Evolutionary conservation across 2,888 invertebrate genomes (phyloP).

Genomic region (Latrodectus hesperus): DNA sequence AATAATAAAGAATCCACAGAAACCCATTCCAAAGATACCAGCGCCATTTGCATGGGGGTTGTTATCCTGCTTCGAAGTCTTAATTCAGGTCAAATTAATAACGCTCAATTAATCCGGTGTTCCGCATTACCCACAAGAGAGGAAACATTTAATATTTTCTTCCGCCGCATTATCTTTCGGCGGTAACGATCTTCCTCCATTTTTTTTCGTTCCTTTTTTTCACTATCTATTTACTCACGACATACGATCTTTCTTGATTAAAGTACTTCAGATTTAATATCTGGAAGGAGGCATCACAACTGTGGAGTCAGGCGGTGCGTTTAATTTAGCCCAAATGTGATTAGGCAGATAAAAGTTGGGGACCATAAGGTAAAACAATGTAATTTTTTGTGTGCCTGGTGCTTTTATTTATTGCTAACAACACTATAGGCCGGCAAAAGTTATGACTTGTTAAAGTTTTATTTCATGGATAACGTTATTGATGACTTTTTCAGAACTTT

Average conservation of each 20-base stretch:
- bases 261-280: constrained; percentile 32
- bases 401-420: no score
- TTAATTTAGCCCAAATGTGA: no score
- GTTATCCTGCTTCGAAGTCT: constrained; percentile 30
- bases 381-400: no score
- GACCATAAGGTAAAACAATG: no score
- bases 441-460: no score
- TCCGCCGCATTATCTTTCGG: constrained; percentile 33
- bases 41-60: constrained; percentile 31
- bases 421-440: no score
- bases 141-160: constrained; percentile 41
- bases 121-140: constrained; percentile 30
- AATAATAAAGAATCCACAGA: not conserved
- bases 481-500: no score
- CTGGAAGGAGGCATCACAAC: not conserved
- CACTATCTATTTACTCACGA: constrained; percentile 41
- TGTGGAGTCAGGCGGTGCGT: no score
- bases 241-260: constrained; percentile 19
- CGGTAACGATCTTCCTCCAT: not conserved
- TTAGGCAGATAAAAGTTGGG: no score
- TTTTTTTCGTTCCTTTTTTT: not conserved
- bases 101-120: constrained; percentile 59
- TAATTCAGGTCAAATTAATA: constrained; percentile 54
- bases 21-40: not conserved
- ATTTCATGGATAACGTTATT: no score